Base-by-base conservation (phyloP, 2,888 invertebrate species). In the Drosophila affinis region DNA sequence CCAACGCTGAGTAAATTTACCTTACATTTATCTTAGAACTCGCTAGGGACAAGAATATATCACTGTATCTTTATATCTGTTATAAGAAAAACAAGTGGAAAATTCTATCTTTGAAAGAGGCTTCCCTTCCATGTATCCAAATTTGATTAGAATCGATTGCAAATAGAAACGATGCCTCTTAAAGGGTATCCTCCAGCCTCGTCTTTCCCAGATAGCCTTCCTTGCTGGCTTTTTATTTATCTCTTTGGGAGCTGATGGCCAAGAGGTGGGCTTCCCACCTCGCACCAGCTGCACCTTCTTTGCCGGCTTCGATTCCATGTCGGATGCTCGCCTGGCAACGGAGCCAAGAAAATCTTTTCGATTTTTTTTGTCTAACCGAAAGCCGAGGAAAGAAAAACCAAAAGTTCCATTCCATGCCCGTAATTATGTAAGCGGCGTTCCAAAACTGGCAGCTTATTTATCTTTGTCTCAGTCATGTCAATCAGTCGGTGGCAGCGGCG, bases 391-490 rank as follows among this genome's bases (percentile, higher is more conserved):
- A 52, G 27, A 9, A 18, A 9, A 34, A 34, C n/a, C n/a, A 52
- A 65, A 71, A 81, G 57, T 39, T 72, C 70, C 59, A 67, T 70
- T 76, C 70, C 72, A 65, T 71, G 70, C 65, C 64, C 58, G 76
- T 81, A 81, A 81, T 81, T 81, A 81, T 81, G 81, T 87, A 82
- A 82, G 85, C 87, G 71, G 62, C 85, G 87, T 84, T 79, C 82
- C 87, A 84, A 82, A 84, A 82, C 79, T 83, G 86, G 82, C 88
- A 85, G 84, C 84, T 82, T 82, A 78, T 85, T 84, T 82, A 82
- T 82, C 88, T 84, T 83, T 88, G 88, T 88, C 88, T 75, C 72
- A 80, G 86, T 68, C 84, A 82, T 84, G 84, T 84, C 84, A 87
- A 82, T 82, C 82, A 82, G 82, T 49, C 81, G 67, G 56, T 49